phyloP scores from a whole-genome alignment of 2,113 vertebrate species.

The Fulmarus glacialis region DNA sequence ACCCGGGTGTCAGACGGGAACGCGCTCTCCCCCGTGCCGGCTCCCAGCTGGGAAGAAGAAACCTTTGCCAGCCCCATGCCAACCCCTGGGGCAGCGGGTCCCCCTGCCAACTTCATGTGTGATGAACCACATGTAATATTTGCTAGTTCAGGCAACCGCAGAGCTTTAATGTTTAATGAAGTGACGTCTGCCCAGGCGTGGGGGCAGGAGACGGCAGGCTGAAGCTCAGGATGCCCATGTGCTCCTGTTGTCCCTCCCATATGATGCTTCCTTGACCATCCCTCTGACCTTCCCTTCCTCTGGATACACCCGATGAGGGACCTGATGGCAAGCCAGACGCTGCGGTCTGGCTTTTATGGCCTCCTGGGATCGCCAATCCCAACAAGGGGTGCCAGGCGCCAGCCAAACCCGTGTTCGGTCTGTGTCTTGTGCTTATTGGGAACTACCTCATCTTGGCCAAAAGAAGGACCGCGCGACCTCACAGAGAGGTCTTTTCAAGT shows the following conservation, averaged over 20 bases:
- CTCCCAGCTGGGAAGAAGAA: neutral
- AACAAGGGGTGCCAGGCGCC: neutral
- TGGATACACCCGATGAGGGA: neutral
- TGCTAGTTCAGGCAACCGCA: neutral
- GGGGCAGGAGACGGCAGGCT: neutral
- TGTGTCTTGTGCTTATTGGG: neutral
- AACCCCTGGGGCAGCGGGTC: neutral
- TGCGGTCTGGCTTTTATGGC: neutral
- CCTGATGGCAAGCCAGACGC: neutral
- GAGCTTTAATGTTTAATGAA: neutral
- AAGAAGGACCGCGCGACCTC: neutral
- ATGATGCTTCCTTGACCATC: neutral
- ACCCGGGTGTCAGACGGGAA: neutral
- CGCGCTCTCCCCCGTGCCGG: fast-evolving
- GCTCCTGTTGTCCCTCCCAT: neutral
- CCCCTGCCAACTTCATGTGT: neutral
- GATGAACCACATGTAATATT: neutral
- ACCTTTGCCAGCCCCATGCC: neutral
- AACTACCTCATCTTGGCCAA: neutral
- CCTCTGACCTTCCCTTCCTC: neutral
- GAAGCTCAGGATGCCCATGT: neutral
- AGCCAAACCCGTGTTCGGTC: fast-evolving
- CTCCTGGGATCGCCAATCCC: fast-evolving
- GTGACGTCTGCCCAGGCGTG: neutral
- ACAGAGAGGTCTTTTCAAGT: neutral